Evolutionary conservation across 64 coral and sea anemone genomes (phyloP).

Genomic region (Hydrozoanthus tunicans): DNA sequence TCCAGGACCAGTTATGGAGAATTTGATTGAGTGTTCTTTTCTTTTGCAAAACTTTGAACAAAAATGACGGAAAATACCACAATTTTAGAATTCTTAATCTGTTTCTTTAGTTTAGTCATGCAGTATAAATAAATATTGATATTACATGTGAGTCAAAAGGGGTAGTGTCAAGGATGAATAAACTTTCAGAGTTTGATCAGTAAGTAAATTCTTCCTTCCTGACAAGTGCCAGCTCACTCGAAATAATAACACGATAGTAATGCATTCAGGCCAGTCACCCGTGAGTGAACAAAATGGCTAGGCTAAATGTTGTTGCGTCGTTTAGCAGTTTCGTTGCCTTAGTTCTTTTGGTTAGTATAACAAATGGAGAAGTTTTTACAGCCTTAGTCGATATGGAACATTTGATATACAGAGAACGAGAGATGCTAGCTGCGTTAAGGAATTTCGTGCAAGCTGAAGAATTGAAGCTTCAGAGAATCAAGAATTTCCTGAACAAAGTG

Average conservation of each 20-base stretch:
- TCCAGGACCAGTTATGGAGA: slow-evolving; percentile 3
- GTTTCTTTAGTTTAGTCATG: neutral
- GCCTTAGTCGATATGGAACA: slow-evolving; percentile 91
- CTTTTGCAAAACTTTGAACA: neutral
- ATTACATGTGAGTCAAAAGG: neutral
- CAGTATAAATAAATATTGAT: neutral
- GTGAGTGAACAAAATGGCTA: slow-evolving; percentile 35
- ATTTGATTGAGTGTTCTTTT: neutral
- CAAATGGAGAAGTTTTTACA: slow-evolving; percentile 82
- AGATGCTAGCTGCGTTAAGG: slow-evolving; percentile 65
- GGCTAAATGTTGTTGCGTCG: neutral
- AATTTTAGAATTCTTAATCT: too few species aligned
- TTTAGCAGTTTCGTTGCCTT: neutral
- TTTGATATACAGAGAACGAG: slow-evolving; percentile 85
- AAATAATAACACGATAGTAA: neutral
- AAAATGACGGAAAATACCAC: neutral
- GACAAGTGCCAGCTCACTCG: slow-evolving; percentile 6
- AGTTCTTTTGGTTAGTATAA: slow-evolving; percentile 38
- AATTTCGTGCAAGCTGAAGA: slow-evolving; percentile 72
- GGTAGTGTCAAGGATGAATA: neutral
- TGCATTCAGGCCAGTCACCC: too few species aligned
- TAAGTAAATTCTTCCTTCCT: neutral
- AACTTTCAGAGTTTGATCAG: neutral
- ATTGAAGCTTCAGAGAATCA: slow-evolving; percentile 47
- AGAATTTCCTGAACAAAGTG: slow-evolving; percentile 71